Evolutionary conservation across 2,888 invertebrate species (phyloP).

Genomic region (Ophioninae sp.): DNA sequence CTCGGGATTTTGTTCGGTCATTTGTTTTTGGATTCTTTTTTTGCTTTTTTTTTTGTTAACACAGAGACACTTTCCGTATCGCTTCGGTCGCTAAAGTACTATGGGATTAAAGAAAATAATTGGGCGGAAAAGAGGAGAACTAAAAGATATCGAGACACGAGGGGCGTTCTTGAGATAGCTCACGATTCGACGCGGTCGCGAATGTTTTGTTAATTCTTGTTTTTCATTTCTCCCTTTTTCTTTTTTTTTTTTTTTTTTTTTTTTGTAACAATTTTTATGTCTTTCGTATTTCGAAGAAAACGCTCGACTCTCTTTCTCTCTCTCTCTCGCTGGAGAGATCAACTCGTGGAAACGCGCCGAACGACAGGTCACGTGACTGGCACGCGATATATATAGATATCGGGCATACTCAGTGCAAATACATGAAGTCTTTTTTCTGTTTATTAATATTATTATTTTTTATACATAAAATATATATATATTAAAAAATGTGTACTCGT

Average conservation of each 20-base stretch:
- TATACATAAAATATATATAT: slow-evolving; percentile 46
- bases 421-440: slow-evolving; percentile 53
- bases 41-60: slow-evolving; percentile 31
- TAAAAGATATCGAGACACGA: slow-evolving; percentile 1
- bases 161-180: slow-evolving; percentile 13
- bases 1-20: slow-evolving; percentile 15
- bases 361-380: slow-evolving; percentile 42
- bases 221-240: not conserved
- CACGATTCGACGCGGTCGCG: slow-evolving; percentile 18
- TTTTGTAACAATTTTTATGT: slow-evolving; percentile 22
- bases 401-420: slow-evolving; percentile 64
- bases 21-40: slow-evolving; percentile 18
- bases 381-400: slow-evolving; percentile 17
- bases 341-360: not conserved
- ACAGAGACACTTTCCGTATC: slow-evolving; percentile 21
- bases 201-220: slow-evolving; percentile 1
- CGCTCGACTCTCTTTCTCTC: slow-evolving; percentile 15
- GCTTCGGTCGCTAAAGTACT: slow-evolving; percentile 30
- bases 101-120: not conserved
- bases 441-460: slow-evolving; percentile 20
- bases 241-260: slow-evolving; percentile 21
- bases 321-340: not conserved
- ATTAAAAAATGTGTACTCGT: slow-evolving; percentile 31
- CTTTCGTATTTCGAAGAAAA: slow-evolving; percentile 16
- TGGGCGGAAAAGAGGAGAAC: not conserved